Base-by-base conservation (phyloP, 1,140 invertebrate genomes). In the Tachypleus tridentatus region DNA sequence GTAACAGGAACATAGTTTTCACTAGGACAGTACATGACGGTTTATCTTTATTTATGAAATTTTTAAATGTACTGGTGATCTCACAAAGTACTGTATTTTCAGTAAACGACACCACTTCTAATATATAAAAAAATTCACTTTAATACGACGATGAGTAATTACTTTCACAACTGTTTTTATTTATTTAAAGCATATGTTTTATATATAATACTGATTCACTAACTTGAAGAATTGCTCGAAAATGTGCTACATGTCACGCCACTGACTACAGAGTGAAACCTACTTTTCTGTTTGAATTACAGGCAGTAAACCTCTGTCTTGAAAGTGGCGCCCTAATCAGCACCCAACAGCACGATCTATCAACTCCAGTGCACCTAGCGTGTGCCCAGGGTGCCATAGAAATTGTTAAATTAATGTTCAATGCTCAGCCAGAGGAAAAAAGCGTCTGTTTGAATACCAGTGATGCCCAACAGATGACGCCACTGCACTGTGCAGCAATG, bases 311-410 rank as follows among this genome's bases (percentile, higher is more conserved):
- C 73, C 77, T 94, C 3, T 93, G 90, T 76, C 77, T 93, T 9
- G 83, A 83, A 68, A 89, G 87, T 8, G 91, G 90, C 7, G 89
- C 89, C 0, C 87, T 87, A 72, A 91, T 93, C 64, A 89, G 88
- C 3, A 89, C 85, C 0, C 87, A 91, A 74, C 86, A 93, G 79
- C 85, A 91, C 72, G 90, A 94, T 77, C 78, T 87, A 48, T 91
- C 88, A 0, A 94, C 91, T 4, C 89, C 91, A 3, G 85, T 93
- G 1, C 91, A 94, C 78, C 80, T 93, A 69, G 91, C 91, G 2
- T 90, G 88, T 72, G 83, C 89, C 6, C 88, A 90, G 80, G 87
- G 89, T 3, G 87, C 89, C 4, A 79, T 89, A 11, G 89, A 91
- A 53, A 91, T 93, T 65, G 84, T 93, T 3, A 85, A 87, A 71